phyloP scores from a whole-genome alignment of 1,140 invertebrate species.

The Drosophila prosaltans region DNA sequence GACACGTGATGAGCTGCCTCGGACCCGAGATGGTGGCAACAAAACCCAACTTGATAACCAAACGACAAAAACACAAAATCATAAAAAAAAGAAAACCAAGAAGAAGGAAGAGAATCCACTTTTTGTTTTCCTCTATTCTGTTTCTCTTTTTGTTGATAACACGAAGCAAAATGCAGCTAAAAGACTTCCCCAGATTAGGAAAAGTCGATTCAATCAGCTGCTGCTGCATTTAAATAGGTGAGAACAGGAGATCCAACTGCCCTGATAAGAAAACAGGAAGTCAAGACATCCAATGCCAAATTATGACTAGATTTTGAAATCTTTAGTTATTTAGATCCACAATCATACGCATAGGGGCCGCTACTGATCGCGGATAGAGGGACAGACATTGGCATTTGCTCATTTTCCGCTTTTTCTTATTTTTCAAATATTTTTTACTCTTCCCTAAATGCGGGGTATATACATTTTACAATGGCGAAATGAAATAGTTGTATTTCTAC shows the following conservation, averaged over 20 bases:
- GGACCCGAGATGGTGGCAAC: conserved; percentile 62
- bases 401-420: background rate
- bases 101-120: conserved; percentile 29
- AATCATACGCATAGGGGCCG: conserved; percentile 50
- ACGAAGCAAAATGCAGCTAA: conserved; percentile 40
- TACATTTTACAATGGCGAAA: background rate
- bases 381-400: conserved; percentile 23
- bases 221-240: conserved; percentile 73
- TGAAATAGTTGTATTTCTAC: too few species aligned
- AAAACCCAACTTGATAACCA: conserved; percentile 65
- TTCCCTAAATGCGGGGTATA: background rate
- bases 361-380: conserved; percentile 9
- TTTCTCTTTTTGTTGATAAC: conserved; percentile 2
- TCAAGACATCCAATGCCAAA: conserved; percentile 52
- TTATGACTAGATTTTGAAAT: conserved; percentile 52
- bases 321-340: background rate
- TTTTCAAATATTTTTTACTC: background rate
- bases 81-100: conserved; percentile 25
- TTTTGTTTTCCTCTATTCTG: conserved; percentile 41
- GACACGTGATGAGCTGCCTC: conserved; percentile 66
- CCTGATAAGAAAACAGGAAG: conserved; percentile 61
- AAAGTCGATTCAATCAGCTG: conserved; percentile 64
- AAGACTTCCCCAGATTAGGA: conserved; percentile 50
- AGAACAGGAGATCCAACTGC: conserved; percentile 64
- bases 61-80: conserved; percentile 3